Evolutionary conservation across 92 coral and sea anemone species (phyloP).

Genomic region (Zoanthus solanderi): DNA sequence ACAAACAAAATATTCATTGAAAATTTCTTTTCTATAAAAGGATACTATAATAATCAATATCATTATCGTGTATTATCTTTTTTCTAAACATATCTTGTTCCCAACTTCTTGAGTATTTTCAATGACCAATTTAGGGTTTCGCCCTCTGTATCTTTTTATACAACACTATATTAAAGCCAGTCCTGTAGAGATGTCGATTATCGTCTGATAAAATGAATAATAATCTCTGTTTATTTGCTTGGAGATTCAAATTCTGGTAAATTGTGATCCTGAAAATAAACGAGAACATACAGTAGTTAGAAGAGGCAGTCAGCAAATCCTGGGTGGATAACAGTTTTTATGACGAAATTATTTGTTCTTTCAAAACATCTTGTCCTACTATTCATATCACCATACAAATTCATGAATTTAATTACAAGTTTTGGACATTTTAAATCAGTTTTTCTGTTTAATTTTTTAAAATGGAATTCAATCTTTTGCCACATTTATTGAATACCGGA

Average conservation of each 20-base stretch:
- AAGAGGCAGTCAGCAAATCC: not conserved
- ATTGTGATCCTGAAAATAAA: slow-evolving; percentile 17
- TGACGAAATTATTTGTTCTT: not conserved
- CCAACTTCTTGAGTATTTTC: not conserved
- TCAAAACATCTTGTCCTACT: not conserved
- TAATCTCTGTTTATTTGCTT: not conserved
- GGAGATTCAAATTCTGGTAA: slow-evolving; percentile 23
- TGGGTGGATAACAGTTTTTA: not conserved
- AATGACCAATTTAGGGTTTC: not conserved
- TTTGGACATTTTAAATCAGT: no score
- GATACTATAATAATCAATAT: not conserved
- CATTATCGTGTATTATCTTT: not conserved
- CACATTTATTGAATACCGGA: no score
- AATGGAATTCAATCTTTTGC: no score
- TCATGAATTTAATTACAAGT: no score
- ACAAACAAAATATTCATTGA: not conserved
- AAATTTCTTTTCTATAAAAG: slow-evolving; percentile 6
- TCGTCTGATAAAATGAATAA: slow-evolving; percentile 10
- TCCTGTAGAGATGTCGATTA: not conserved
- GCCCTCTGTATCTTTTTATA: not conserved
- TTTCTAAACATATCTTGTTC: not conserved
- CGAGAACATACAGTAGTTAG: not conserved
- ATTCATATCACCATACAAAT: no score
- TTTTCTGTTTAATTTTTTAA: no score
- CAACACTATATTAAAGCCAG: slow-evolving; percentile 28